Evolutionary conservation across 1,140 invertebrate genomes (phyloP).

Genomic region (Delia radicum): DNA sequence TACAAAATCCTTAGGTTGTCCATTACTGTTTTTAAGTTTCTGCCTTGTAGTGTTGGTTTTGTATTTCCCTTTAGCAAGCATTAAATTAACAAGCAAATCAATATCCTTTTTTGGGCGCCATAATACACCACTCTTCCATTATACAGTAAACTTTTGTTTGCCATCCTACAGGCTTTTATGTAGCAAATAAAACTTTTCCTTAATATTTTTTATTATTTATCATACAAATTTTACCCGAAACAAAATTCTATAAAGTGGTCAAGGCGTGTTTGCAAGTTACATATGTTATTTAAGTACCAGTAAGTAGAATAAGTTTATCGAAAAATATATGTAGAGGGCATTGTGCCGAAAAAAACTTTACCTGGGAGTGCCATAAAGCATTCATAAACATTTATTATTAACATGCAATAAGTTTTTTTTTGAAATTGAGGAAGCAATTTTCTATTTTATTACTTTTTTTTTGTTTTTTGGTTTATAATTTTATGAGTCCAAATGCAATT

Average conservation of each 20-base stretch:
- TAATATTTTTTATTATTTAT: background rate
- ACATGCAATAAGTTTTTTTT: background rate
- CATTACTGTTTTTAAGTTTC: too few species aligned
- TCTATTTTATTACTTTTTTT: background rate
- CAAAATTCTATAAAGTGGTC: background rate
- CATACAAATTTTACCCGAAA: background rate
- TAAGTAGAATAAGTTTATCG: background rate
- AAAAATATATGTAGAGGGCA: background rate
- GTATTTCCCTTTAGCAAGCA: too few species aligned
- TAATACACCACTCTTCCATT: too few species aligned
- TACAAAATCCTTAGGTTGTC: too few species aligned
- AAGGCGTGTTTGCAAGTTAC: background rate
- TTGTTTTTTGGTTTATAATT: background rate
- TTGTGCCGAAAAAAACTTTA: background rate
- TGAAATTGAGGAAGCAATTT: background rate
- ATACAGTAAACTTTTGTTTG: too few species aligned
- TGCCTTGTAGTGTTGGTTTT: too few species aligned
- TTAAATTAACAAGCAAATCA: too few species aligned
- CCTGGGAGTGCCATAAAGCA: background rate
- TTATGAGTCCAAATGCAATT: conserved; percentile 6
- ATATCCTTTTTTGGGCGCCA: too few species aligned
- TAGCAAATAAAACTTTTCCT: background rate
- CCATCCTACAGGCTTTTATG: background rate
- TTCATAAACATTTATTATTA: background rate
- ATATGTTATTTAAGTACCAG: too few species aligned